Base-by-base conservation (phyloP, 2,113 vertebrate genomes). In the Myocastor coypus region DNA sequence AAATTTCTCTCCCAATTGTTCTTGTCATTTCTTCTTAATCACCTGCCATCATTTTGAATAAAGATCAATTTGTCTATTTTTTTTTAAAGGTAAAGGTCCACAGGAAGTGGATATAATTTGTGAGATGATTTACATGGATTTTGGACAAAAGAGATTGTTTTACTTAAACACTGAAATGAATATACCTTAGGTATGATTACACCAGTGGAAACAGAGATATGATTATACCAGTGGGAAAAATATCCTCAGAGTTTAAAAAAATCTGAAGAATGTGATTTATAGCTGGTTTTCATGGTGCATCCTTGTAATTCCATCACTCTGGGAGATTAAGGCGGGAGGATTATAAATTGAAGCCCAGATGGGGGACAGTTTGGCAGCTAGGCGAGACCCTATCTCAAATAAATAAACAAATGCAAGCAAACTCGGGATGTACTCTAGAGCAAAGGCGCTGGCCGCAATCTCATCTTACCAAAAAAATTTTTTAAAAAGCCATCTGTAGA, bases 131-230 rank as follows among this genome's bases (percentile, higher is more conserved):
- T 87, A 37, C 14, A 40, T 84, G 30, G 55, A 91, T 93, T 89
- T 28, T 91, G 69, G 32, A 37, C 37, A 78, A 89, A 85, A 91
- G 64, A 93, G 55, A 92, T 91, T 69, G 9, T 80, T 11, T 90
- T 63, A 61, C 78, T 96, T 82, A 94, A 88, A 91, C 78, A 83
- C 50, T 50, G 46, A 92, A 87, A 92, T 85, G 55, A 90, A 78
- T 59, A 28, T 17, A 16, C 24, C 75, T 77, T 8, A 69, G 10
- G 46, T 80, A 73, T 83, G 46, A 93, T 92, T 59, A 82, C 42
- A 40, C 37, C 19, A 28, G 55, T 91, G 46, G 40, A 26, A 34
- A 61, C 46, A 46, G 8, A 69, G 10, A 40, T 80, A 73, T 83
- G 46, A 94, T 92, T 59, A 82, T 52, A 40, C 37, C 19, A 28